Percentiles rank a stretch among this genome's conserved stretches.
phyloP scores from a whole-genome alignment of 2,113 vertebrate genomes.

The Mormyrus iriodes region DNA sequence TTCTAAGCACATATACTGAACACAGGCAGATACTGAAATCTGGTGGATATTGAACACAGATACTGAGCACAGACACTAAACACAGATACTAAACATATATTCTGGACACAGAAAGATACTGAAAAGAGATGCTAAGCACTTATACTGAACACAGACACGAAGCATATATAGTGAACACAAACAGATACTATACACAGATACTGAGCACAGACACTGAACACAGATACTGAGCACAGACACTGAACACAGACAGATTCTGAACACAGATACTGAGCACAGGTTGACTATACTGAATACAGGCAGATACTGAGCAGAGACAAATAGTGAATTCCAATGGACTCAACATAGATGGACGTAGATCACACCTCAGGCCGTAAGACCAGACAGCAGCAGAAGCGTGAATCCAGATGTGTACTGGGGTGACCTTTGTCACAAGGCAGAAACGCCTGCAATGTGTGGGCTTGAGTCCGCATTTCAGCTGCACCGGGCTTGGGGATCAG shows the following conservation, averaged over 20 bases:
- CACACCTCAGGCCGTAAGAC: background rate
- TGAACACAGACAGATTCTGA: too few species aligned
- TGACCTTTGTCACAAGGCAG: background rate
- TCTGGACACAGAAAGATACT: background rate
- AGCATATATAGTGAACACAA: too few species aligned
- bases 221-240: too few species aligned
- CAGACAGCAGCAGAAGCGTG: background rate
- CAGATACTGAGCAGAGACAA: background rate
- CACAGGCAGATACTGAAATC: background rate
- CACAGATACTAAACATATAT: background rate
- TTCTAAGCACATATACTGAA: background rate
- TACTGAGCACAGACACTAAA: background rate
- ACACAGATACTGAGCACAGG: too few species aligned
- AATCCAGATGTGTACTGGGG: background rate
- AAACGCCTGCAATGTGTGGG: background rate
- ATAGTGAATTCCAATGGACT: background rate
- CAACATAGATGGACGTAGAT: background rate
- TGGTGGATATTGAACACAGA: background rate
- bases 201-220: background rate
- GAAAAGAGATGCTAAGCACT: background rate
- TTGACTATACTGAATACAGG: too few species aligned
- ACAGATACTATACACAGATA: too few species aligned
- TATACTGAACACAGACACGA: too few species aligned
- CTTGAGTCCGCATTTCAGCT: background rate
- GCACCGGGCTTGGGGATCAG: background rate